A percentile compares a stretch with the other conserved stretches of the same genome.
phyloP scores from a whole-genome alignment of 2,888 invertebrate genomes.

The Trypoxylon attenuatum region DNA sequence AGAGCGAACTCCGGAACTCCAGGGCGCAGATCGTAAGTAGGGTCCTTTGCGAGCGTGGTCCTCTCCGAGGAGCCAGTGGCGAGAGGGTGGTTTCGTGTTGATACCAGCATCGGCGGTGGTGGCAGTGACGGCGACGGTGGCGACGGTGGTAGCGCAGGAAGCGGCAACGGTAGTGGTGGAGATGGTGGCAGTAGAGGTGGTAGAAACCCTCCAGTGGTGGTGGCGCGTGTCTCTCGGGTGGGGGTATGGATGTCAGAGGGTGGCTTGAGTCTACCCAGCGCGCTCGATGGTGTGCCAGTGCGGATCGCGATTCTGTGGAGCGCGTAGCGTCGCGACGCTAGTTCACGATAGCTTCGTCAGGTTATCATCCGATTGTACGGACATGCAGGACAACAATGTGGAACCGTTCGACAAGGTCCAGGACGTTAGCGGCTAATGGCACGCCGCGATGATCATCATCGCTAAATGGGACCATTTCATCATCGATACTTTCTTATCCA shows the following conservation, averaged over 20 bases:
- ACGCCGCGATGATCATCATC: too few species aligned
- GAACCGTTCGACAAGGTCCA: not conserved
- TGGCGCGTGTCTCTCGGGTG: constrained; percentile 8
- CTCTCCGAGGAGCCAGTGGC: constrained; percentile 29
- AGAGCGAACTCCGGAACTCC: too few species aligned
- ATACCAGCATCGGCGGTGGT: constrained; percentile 26
- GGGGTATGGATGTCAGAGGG: constrained; percentile 59
- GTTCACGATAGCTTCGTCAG: constrained; percentile 8
- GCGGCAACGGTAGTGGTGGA: not conserved
- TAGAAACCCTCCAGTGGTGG: constrained; percentile 7
- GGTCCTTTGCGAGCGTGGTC: too few species aligned
- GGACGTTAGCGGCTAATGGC: constrained; percentile 7
- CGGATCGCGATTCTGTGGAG: constrained; percentile 72
- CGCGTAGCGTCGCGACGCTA: constrained; percentile 63
- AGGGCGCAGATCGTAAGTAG: too few species aligned
- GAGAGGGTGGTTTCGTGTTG: constrained; percentile 4
- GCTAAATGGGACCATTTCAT: too few species aligned
- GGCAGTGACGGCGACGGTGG: constrained; percentile 46
- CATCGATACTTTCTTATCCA: too few species aligned
- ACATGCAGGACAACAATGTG: constrained; percentile 15
- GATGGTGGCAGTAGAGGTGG: constrained; percentile 1
- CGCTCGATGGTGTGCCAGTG: constrained; percentile 72
- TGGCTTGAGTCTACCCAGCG: constrained; percentile 69
- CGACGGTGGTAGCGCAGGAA: not conserved
- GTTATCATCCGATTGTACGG: constrained; percentile 19